Base-by-base conservation (phyloP, 2,113 vertebrate species). In the Oenanthe oenanthe region DNA sequence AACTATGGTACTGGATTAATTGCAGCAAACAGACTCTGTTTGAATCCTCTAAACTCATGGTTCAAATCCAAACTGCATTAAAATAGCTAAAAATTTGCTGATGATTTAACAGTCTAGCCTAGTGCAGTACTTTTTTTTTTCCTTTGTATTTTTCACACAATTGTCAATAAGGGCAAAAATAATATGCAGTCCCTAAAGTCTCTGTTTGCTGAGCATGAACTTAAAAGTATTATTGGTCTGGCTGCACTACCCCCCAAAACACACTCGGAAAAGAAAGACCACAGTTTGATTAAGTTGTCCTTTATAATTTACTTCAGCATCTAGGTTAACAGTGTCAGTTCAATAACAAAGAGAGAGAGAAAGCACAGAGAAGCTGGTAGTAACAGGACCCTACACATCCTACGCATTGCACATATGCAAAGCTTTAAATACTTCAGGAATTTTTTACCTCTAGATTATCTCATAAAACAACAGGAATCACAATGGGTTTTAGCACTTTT, bases 401-500 rank as follows among this genome's bases (percentile, higher is more conserved):
- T 77, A 68, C 86, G 29, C 12, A 0, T 9, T 89, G 54, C 54
- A 83, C 29, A 32, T 57, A 82, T 8, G 42, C 76, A 91, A 93
- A 96, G 58, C 42, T 73, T 75, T 70, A 96, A 90, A 53, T 58
- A 85, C 40, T 85, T 56, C 42, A 47, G 45, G 68, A 80, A 89
- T 63, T 25, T 95, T 95, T 88, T 47, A 91, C 51, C 38, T 84
- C 80, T 82, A 72, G 26, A 74, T 68, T 77, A 60, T 51, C 32
- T 88, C 61, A 89, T 21, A 63, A 94, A 82, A 57, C 53, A 92
- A 94, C 16, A 89, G 60, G 85, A 95, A 88, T 79, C 85, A 88
- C 88, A 89, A 62, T 50, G 81, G 62, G 79, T 95, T 93, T 86
- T 34, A 96, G 66, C 70, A 88, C 20, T 75, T 96, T 95, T 96